Conservation (phyloP, 2,888 invertebrate species). For the Hermaeophaga mercurialis region DNA sequence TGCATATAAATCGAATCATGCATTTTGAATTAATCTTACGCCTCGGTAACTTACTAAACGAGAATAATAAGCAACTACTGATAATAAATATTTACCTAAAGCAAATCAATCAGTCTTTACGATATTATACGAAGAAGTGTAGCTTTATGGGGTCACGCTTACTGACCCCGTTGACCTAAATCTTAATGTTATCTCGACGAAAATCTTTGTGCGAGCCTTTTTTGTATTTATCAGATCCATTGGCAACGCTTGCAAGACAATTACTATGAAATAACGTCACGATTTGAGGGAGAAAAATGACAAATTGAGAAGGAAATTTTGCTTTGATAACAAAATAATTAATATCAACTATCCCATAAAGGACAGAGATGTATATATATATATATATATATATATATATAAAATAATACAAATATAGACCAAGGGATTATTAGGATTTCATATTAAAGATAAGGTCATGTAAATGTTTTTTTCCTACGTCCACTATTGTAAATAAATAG, state of each 20-base stretch:
- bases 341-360: too few species aligned
- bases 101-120: constrained; percentile 5
- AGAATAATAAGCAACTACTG: constrained; percentile 5
- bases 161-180: constrained; percentile 4
- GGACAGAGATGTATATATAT: too few species aligned
- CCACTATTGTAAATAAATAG: too few species aligned
- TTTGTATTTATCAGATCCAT: constrained; percentile 24
- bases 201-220: constrained; percentile 4
- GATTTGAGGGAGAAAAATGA: too few species aligned
- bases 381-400: too few species aligned
- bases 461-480: too few species aligned
- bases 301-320: too few species aligned
- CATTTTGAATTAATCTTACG: neutral
- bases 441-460: too few species aligned
- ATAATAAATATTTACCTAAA: constrained; percentile 7
- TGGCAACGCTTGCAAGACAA: constrained; percentile 27
- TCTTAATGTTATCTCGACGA: constrained; percentile 4
- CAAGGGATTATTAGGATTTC: too few species aligned
- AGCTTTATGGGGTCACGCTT: neutral
- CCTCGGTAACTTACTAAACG: neutral
- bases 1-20: constrained; percentile 1
- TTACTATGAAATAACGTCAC: constrained; percentile 28
- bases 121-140: neutral
- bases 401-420: too few species aligned
- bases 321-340: too few species aligned